Percentiles rank a stretch among this genome's conserved stretches.
Evolutionary conservation across 1,140 invertebrate species (phyloP).

Genomic region (Antheraea mylitta): DNA sequence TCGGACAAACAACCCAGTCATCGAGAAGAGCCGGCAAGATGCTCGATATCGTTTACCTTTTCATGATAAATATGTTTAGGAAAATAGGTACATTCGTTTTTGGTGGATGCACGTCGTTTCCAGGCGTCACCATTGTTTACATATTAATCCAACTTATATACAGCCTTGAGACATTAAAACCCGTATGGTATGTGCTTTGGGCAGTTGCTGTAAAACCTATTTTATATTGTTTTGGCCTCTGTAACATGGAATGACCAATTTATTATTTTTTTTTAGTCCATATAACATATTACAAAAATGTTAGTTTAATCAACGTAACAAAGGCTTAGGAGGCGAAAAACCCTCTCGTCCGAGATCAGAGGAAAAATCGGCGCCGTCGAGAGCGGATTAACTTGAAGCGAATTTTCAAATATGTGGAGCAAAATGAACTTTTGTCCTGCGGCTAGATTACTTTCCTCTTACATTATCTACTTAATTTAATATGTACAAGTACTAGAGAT

Average conservation of each 20-base stretch:
- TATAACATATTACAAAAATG: neutral
- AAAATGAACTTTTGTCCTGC: neutral
- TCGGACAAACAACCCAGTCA: no score
- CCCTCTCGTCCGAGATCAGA: neutral
- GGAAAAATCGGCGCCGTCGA: neutral
- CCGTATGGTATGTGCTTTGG: no score
- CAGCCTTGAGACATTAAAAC: no score
- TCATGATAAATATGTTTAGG: no score
- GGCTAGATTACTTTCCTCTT: neutral
- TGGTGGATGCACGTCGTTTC: no score
- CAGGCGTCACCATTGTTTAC: no score
- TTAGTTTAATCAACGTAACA: constrained; percentile 1
- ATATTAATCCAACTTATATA: no score
- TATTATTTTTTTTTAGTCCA: neutral
- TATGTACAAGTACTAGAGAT: neutral
- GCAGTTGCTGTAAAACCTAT: no score
- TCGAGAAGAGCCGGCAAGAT: no score
- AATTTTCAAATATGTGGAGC: constrained; percentile 4
- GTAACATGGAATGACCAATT: neutral
- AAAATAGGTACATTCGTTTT: no score
- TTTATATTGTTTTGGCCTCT: no score
- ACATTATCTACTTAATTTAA: neutral
- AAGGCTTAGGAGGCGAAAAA: neutral
- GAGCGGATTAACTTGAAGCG: neutral
- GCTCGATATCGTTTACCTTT: no score